Evolutionary conservation across 2,888 invertebrate species (phyloP), one percentile per base, ranked within the genome.

Genomic region (Hyles lineata): DNA sequence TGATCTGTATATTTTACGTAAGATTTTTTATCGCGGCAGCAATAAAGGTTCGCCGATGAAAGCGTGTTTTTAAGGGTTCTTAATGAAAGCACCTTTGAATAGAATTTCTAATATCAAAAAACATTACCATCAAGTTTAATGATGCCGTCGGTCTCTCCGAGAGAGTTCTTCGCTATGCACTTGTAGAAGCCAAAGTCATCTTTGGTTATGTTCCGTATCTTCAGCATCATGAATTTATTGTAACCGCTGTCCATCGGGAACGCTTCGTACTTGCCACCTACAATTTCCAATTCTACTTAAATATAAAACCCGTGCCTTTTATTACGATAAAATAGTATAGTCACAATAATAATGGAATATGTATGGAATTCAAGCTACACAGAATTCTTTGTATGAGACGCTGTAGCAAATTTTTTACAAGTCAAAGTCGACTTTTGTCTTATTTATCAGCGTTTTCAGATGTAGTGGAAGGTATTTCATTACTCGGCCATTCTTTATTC

Each of bases 211-310:
- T 97, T 97, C 76, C 97, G 96, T 85, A 98, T 98, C 95, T 98
- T 98, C 85, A 98, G 95, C 96, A 97, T 97, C 98, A 98, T 98
- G 93, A 97, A 97, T 90, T 98, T 98, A 91, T 97, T 98, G 96
- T 98, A 98, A 83, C 97, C 98, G 89, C 96, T 97, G 95, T 98
- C 98, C 92, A 96, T 96, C 70, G 97, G 97, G 83, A 97, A 96
- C 77, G 98, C 97, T 92, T 98, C 98, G 92, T 98, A 98, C 93
- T 98, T 98, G 87, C 98, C 98, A 92, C 98, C 98, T 96, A 96
- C 95, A 89, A 96, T 95, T 89, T 96, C 96, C 90, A 96, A 95
- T 93, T 96, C 96, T 96, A 90, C 92, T 94, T 92, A 91, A 94
- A 93, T 93, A 92, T 91, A 88, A 92, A 89, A 92, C 84, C 91